phyloP scores from a whole-genome alignment of 2,113 vertebrate genomes.

The Ceuthmochares aereus region DNA sequence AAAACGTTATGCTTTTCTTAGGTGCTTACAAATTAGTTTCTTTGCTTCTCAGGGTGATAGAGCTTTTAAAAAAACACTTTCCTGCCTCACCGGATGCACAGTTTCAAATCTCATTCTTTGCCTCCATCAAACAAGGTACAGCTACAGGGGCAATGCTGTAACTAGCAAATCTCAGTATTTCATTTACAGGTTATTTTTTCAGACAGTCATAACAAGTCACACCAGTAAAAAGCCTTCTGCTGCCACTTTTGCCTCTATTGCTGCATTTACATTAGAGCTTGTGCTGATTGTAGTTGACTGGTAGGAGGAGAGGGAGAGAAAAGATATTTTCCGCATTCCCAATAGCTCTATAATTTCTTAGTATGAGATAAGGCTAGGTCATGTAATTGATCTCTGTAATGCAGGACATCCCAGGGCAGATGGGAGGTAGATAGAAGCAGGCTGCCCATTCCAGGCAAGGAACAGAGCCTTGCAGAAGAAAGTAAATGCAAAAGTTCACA shows the following conservation, averaged over 20 bases:
- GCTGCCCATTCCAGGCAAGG: background rate
- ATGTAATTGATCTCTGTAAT: background rate
- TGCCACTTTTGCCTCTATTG: constrained; percentile 14
- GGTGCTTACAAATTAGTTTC: background rate
- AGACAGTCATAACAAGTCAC: background rate
- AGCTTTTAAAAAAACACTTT: background rate
- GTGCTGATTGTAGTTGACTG: background rate
- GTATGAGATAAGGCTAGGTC: background rate
- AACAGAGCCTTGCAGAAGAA: background rate
- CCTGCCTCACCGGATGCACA: background rate
- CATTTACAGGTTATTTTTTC: background rate
- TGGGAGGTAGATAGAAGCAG: background rate
- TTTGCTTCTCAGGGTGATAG: background rate
- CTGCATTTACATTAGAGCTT: background rate
- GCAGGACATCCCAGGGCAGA: background rate
- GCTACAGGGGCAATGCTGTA: background rate
- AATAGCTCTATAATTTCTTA: constrained; percentile 10
- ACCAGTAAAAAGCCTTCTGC: background rate
- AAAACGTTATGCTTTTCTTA: background rate
- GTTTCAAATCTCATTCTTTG: background rate
- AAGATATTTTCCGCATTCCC: background rate
- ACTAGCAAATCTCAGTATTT: background rate
- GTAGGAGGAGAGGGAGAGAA: background rate
- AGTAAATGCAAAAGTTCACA: background rate
- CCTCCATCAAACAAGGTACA: background rate